These are phyloP conservation scores for Eulemur coronatus DNA, from an alignment of 2,797 vertebrate species.

Conservation along the genomic window DNA sequence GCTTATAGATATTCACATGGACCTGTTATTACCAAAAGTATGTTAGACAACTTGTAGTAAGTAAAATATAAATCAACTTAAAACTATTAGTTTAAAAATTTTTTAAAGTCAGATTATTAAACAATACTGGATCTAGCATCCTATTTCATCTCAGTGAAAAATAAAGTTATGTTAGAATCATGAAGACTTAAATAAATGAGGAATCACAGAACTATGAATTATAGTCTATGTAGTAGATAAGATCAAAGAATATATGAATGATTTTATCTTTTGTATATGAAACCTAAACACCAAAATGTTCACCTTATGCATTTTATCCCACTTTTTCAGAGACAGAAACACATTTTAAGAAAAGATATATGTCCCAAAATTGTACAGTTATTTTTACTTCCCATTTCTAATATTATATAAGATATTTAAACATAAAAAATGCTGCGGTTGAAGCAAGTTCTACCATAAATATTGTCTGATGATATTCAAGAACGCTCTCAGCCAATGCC, in stretches of 20 bases:
- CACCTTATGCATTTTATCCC: neutral
- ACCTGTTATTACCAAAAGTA: neutral
- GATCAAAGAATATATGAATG: neutral
- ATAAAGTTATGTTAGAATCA: neutral
- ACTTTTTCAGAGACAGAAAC: neutral
- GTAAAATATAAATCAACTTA: neutral
- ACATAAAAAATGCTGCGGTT: neutral
- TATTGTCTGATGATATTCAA: neutral
- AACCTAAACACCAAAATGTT: slow-evolving; percentile 12
- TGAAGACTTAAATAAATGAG: neutral
- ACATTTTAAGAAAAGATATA: neutral
- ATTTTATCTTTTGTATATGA: neutral
- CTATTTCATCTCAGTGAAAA: slow-evolving; percentile 38
- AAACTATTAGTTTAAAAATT: neutral
- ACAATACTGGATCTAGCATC: neutral
- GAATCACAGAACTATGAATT: neutral
- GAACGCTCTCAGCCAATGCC: neutral
- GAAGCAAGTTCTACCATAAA: slow-evolving; percentile 1
- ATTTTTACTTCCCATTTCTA: neutral
- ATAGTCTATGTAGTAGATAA: neutral
- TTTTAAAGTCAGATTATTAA: neutral
- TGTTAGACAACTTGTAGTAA: neutral
- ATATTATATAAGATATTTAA: neutral
- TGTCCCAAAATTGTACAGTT: neutral
- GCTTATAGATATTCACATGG: neutral